Evolutionary conservation across 2,797 vertebrate genomes (phyloP), one percentile per base, ranked within the genome.

Genomic region (Takifugu rubripes): DNA sequence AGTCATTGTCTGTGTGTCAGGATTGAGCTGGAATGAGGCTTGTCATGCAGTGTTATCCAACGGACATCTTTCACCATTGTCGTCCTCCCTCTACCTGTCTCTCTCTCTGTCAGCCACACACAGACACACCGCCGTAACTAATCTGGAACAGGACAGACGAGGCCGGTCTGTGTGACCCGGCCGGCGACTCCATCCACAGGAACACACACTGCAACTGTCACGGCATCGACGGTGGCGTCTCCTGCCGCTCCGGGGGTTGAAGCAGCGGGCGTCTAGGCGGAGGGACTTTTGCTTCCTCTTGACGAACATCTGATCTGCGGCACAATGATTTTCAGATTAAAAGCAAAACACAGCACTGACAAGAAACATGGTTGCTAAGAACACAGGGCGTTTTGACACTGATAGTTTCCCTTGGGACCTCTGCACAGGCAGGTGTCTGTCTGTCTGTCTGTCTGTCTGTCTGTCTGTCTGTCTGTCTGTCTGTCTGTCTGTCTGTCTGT

Each of bases 1-100:
- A 88, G 78, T 87, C 84, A 89, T 84, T 84, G 83, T 83, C 75
- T 81, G 64, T 79, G 77, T 89, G 84, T 83, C 78, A 82, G 73
- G 81, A 74, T 54, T 25, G 70, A 9, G 64, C 45, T 74, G 78
- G 77, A 86, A 86, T 77, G 70, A 84, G 71, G 64, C 72, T 76
- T 65, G 79, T 82, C 75, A 78, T 82, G 75, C 79, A 55, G 64
- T 60, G 67, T 77, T 70, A 82, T 84, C 77, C 70, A 81, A 70
- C 75, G 72, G 64, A 78, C 72, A 83, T 86, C 80, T 65, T 66
- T 86, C 74, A 81, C 60, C 40, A 47, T 77, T 64, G 52, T 71
- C 73, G 76, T 56, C 48, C 63, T 75, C 68, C 46, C 63, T 77
- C 73, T 61, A 10, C 75, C 67, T 57, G 60, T 64, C 55, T 55